Percentiles rank a stretch among this genome's conserved stretches.
Conservation (phyloP, 2,888 invertebrate genomes). For the Bruchidius siliquastri region DNA sequence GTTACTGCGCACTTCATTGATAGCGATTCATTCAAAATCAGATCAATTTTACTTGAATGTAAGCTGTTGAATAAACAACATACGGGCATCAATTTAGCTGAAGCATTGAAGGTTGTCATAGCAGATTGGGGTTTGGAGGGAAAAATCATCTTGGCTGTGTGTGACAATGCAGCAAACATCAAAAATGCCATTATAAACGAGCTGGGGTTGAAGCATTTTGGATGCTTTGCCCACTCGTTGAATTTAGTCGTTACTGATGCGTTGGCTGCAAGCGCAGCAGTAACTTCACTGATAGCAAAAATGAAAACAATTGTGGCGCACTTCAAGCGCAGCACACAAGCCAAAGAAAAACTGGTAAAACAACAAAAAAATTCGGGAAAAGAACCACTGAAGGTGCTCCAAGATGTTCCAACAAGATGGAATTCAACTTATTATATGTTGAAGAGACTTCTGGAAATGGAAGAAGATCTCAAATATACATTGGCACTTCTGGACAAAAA, state of each 20-base stretch:
- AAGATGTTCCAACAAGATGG: constrained; percentile 20
- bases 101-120: no score
- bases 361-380: constrained; percentile 11
- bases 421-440: constrained; percentile 22
- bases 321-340: constrained; percentile 11
- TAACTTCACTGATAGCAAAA: background rate
- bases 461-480: constrained; percentile 11
- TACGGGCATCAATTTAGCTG: constrained; percentile 22
- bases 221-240: constrained; percentile 12
- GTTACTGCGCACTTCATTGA: constrained; percentile 32
- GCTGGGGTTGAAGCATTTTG: constrained; percentile 21
- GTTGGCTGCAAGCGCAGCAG: background rate
- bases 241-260: constrained; percentile 18
- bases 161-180: constrained; percentile 31
- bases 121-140: background rate
- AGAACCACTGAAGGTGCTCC: constrained; percentile 16
- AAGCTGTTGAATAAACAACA: constrained; percentile 17
- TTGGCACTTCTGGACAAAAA: constrained; percentile 14
- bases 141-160: constrained; percentile 25
- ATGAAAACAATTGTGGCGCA: background rate
- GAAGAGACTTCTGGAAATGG: constrained; percentile 13
- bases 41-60: constrained; percentile 25
- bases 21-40: constrained; percentile 15
- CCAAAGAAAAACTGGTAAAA: constrained; percentile 33
- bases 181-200: constrained; percentile 21